A percentile compares a stretch with the other conserved stretches of the same genome.
These are phyloP conservation scores for Thymelicus lineola DNA, from an alignment of 2,888 invertebrate genomes.

Conservation along the genomic window DNA sequence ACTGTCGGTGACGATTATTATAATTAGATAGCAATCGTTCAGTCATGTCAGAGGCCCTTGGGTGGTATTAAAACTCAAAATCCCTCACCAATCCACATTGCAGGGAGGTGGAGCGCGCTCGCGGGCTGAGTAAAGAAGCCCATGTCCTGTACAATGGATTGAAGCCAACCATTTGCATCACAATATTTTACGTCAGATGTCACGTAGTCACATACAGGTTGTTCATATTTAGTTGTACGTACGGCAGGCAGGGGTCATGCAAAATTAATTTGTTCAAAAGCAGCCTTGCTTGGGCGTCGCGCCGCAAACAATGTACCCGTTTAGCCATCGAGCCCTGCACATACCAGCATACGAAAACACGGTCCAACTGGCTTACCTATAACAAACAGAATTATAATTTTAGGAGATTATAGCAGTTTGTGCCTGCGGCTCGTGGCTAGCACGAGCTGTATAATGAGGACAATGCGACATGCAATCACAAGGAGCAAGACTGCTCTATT, in stretches of 20 bases:
- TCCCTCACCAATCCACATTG: no score
- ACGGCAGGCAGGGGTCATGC: not conserved
- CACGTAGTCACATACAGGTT: no score
- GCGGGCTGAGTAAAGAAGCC: no score
- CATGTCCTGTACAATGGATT: no score
- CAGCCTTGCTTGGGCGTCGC: not conserved
- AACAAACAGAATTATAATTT: slow-evolving; percentile 36
- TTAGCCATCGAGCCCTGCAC: slow-evolving; percentile 2
- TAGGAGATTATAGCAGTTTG: slow-evolving; percentile 53
- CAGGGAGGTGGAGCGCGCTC: no score
- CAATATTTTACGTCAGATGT: no score
- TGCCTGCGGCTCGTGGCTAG: slow-evolving; percentile 53
- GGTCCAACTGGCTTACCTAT: slow-evolving; percentile 26
- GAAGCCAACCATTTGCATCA: no score
- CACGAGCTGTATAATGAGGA: slow-evolving; percentile 64
- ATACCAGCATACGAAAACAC: not conserved
- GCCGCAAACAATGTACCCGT: slow-evolving; percentile 13
- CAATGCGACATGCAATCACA: slow-evolving; percentile 71
- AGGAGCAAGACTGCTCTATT: slow-evolving; percentile 68
- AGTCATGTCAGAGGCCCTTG: no score
- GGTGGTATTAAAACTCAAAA: no score
- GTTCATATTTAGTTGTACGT: not conserved
- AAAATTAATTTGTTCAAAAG: slow-evolving; percentile 11
- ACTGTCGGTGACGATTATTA: no score
- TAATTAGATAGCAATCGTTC: no score